A percentile compares a stretch with the other conserved stretches of the same genome.
Conservation (phyloP, 2,113 vertebrate genomes). For the Sphyrna mokarran region DNA sequence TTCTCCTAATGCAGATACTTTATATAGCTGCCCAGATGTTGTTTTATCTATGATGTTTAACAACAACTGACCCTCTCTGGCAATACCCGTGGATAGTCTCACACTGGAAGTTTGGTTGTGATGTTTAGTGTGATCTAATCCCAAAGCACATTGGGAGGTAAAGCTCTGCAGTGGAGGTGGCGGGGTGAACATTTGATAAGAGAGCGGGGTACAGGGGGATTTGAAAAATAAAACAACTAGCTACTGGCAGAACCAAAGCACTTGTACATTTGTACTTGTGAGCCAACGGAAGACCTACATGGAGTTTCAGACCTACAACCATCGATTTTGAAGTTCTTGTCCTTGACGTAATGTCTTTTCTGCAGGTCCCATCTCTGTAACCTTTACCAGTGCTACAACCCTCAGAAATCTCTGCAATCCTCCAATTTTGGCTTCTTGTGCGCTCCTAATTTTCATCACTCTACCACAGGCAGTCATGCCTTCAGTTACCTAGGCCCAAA, state of each 20-base stretch:
- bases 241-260: not conserved
- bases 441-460: not conserved
- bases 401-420: not conserved
- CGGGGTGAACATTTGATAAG: not conserved
- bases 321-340: too few relatives aligned
- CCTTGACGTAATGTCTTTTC: too few relatives aligned
- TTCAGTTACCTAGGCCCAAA: not conserved
- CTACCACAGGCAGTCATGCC: not conserved
- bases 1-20: not conserved
- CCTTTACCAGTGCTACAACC: not conserved
- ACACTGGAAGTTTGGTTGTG: not conserved
- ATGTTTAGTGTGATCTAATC: not conserved
- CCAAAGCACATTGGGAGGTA: not conserved
- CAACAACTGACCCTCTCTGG: not conserved
- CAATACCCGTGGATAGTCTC: not conserved
- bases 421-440: not conserved
- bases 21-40: not conserved
- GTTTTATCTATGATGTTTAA: not conserved
- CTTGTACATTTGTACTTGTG: not conserved
- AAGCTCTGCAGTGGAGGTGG: too few relatives aligned
- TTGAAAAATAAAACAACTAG: not conserved
- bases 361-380: not conserved
- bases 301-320: too few relatives aligned
- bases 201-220: not conserved
- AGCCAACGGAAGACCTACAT: not conserved